Conservation (phyloP, 2,888 invertebrate genomes). For the Pyrrhia umbra region DNA sequence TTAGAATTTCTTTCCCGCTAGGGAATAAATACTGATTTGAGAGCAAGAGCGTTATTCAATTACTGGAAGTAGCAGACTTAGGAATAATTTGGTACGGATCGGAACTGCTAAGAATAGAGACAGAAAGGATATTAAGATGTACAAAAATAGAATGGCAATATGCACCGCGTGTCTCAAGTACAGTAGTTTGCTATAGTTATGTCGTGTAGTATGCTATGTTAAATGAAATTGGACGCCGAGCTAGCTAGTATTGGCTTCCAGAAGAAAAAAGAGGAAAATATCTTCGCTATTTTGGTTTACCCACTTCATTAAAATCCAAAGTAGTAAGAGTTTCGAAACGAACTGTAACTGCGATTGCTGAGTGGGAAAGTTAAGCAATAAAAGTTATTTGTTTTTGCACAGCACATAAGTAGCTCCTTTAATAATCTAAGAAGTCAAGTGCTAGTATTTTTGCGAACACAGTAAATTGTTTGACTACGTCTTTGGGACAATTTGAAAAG, state of each 20-base stretch:
- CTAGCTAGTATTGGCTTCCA: slow-evolving; percentile 30
- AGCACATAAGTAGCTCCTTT: slow-evolving; percentile 51
- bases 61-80: slow-evolving; percentile 16
- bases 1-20: slow-evolving; percentile 11
- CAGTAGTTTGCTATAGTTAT: slow-evolving; percentile 13
- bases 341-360: slow-evolving; percentile 46
- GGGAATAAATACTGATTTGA: slow-evolving; percentile 17
- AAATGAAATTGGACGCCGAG: slow-evolving; percentile 33
- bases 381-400: slow-evolving; percentile 60
- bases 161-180: slow-evolving; percentile 33
- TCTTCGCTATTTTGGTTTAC: slow-evolving; percentile 31
- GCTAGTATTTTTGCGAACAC: slow-evolving; percentile 47
- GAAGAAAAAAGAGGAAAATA: slow-evolving; percentile 21
- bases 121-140: slow-evolving; percentile 37
- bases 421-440: slow-evolving; percentile 54
- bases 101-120: slow-evolving; percentile 28
- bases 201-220: slow-evolving; percentile 16
- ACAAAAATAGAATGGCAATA: slow-evolving; percentile 49
- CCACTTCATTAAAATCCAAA: slow-evolving; percentile 41
- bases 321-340: slow-evolving; percentile 48
- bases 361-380: slow-evolving; percentile 54
- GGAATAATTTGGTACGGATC: slow-evolving; percentile 12
- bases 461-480: slow-evolving; percentile 47
- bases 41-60: slow-evolving; percentile 36
- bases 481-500: slow-evolving; percentile 54